Evolutionary conservation across 2,888 invertebrate genomes (phyloP).

Genomic region (Aradus depressus): DNA sequence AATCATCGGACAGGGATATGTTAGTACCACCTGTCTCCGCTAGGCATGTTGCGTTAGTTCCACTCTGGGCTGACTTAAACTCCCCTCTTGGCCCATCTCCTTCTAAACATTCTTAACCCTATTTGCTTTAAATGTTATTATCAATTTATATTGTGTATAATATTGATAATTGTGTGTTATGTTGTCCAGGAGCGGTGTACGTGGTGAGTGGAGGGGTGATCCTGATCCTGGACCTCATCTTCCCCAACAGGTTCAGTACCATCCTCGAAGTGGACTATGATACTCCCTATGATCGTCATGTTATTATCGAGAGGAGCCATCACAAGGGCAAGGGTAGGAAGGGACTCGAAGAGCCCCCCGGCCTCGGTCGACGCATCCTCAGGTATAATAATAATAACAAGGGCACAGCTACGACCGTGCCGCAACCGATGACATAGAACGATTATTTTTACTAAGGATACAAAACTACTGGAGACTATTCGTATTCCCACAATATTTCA

Average conservation of each 20-base stretch:
- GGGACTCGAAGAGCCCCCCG: conserved; percentile 48
- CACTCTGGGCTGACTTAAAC: too few relatives aligned
- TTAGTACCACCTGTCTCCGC: too few relatives aligned
- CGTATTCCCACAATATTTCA: not conserved
- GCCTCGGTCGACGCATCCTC: conserved; percentile 51
- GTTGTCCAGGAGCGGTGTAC: conserved; percentile 61
- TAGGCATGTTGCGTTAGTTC: too few relatives aligned
- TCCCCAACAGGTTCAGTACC: conserved; percentile 84
- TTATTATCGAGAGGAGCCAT: conserved; percentile 78
- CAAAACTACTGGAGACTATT: not conserved
- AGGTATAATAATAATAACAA: conserved; percentile 24
- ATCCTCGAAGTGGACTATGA: conserved; percentile 80
- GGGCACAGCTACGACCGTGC: too few relatives aligned
- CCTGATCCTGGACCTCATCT: conserved; percentile 70
- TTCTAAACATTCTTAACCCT: not conserved
- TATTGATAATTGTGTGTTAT: too few relatives aligned
- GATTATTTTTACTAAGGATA: not conserved
- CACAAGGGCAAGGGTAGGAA: conserved; percentile 54
- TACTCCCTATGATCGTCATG: conserved; percentile 85
- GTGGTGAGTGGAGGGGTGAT: conserved; percentile 67
- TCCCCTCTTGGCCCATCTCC: too few relatives aligned
- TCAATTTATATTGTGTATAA: too few relatives aligned
- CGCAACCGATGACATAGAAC: too few relatives aligned
- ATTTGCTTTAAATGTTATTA: not conserved
- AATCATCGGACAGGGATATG: too few relatives aligned